A percentile compares a stretch with the other conserved stretches of the same genome.
These are phyloP conservation scores for Nothoprocta perdicaria DNA, from an alignment of 2,113 vertebrate species.

Conservation along the genomic window DNA sequence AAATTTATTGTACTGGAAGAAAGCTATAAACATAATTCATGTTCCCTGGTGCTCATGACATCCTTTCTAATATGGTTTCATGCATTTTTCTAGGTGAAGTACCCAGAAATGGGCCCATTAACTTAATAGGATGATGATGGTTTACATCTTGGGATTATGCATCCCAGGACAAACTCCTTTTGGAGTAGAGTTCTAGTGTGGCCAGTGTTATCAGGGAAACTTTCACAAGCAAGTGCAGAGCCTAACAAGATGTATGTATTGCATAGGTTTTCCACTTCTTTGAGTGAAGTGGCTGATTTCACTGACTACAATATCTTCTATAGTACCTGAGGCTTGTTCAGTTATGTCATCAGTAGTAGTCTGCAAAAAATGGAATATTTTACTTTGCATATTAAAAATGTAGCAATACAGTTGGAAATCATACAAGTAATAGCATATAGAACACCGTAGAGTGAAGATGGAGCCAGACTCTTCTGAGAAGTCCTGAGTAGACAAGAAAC, in stretches of 20 bases:
- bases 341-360: conserved; percentile 1
- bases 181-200: background rate
- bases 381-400: conserved; percentile 19
- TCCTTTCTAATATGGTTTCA: background rate
- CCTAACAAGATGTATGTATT: background rate
- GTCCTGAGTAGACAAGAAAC: background rate
- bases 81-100: background rate
- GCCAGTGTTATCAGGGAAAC: conserved; percentile 18
- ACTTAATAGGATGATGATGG: background rate
- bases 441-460: background rate
- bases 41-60: background rate
- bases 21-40: background rate
- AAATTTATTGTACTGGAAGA: background rate
- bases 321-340: background rate
- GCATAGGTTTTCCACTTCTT: conserved; percentile 12
- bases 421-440: conserved; percentile 30
- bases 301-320: background rate
- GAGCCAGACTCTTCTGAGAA: background rate
- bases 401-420: background rate
- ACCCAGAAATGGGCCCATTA: background rate
- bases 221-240: background rate
- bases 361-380: conserved; percentile 33
- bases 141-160: conserved; percentile 13
- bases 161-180: conserved; percentile 21
- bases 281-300: conserved; percentile 3